Evolutionary conservation across 2,113 vertebrate genomes (phyloP).

Genomic region (Hypomesus transpacificus): DNA sequence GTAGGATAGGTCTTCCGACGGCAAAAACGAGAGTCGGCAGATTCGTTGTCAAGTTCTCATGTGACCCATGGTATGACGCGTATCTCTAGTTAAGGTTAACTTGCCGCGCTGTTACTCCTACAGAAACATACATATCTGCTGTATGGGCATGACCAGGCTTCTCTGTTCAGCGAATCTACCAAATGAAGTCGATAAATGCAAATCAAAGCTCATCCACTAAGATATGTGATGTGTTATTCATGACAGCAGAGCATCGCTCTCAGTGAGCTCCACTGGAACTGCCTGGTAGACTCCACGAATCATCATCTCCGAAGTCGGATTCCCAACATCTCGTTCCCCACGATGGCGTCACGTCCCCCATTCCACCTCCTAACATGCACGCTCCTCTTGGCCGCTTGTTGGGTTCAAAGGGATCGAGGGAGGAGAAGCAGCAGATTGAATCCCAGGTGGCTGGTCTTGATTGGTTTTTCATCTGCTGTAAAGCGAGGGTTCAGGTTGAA

Average conservation of each 20-base stretch:
- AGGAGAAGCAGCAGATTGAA: background rate
- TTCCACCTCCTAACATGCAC: background rate
- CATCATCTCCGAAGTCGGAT: background rate
- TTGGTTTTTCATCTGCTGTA: background rate
- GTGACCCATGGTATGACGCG: background rate
- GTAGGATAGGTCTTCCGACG: background rate
- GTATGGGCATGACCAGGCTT: background rate
- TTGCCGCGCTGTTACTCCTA: background rate
- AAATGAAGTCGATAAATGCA: background rate
- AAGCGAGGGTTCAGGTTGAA: background rate
- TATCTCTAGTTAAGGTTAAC: background rate
- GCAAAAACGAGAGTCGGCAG: background rate
- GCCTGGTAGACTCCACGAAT: background rate
- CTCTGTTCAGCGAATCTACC: background rate
- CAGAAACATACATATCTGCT: background rate
- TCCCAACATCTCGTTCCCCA: no score
- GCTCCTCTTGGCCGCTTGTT: background rate
- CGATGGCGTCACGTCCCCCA: background rate
- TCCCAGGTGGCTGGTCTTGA: slow-evolving; percentile 3
- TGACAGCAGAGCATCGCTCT: background rate
- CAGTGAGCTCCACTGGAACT: background rate
- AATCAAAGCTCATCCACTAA: background rate
- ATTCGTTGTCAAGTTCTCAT: background rate
- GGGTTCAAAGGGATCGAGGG: slow-evolving; percentile 4
- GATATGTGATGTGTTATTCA: slow-evolving; percentile 15